Percentiles rank a stretch among this genome's conserved stretches.
phyloP scores from a whole-genome alignment of 2,888 invertebrate species.

The Cosmorhoe ocellata region DNA sequence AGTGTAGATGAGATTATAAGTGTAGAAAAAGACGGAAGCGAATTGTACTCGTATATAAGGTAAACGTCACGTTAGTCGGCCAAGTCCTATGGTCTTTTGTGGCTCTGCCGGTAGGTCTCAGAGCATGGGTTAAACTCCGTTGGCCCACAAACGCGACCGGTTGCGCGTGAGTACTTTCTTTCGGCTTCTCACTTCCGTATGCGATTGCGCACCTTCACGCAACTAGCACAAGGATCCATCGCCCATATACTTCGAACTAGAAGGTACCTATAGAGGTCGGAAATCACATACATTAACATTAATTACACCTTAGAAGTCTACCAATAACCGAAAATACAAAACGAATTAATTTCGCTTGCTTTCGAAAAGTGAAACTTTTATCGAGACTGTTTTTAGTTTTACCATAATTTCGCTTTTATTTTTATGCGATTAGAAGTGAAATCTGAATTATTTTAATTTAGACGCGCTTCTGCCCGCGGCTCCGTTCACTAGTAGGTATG shows the following conservation, averaged over 20 bases:
- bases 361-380: conserved; percentile 37
- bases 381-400: conserved; percentile 22
- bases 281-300: conserved; percentile 31
- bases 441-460: conserved; percentile 18
- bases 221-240: conserved; percentile 65
- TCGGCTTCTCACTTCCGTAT: conserved; percentile 78
- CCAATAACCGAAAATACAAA: conserved; percentile 25
- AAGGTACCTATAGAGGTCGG: conserved; percentile 25
- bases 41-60: neutral
- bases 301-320: conserved; percentile 27
- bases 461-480: conserved; percentile 5
- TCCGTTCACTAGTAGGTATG: neutral
- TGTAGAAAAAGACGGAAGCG: too few species aligned
- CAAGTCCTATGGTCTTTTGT: conserved; percentile 17
- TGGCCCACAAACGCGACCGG: conserved; percentile 78
- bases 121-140: conserved; percentile 40
- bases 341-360: conserved; percentile 33
- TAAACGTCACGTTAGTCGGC: neutral
- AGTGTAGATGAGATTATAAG: too few species aligned
- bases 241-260: conserved; percentile 43
- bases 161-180: conserved; percentile 73
- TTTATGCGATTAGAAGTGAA: conserved; percentile 29
- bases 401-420: conserved; percentile 23
- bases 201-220: conserved; percentile 72
- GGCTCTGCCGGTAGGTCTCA: conserved; percentile 22